Evolutionary conservation across 2,113 vertebrate species (phyloP), one percentile per base, ranked within the genome.

Genomic region (Balaeniceps rex): DNA sequence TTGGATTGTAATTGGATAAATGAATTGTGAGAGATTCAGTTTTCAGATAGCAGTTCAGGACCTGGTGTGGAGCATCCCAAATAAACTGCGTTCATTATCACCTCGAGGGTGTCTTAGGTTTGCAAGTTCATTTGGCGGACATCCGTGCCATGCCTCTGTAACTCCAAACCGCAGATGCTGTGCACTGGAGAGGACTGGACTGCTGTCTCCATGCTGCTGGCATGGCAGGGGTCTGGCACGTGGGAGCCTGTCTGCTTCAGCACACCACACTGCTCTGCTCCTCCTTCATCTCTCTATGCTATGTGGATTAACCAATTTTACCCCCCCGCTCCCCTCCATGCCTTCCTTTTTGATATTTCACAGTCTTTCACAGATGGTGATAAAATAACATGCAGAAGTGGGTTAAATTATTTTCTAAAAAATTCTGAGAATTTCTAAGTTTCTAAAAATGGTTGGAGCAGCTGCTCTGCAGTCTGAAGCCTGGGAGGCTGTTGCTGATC

Each of bases 71-170:
- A 89, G 49, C n/a, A 65, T 78, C 25, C 31, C 55, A 33, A 19
- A 57, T 78, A 63, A 66, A n/a, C 6, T 0, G 1, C 19, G 13
- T 58, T 90, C 21, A 3, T 54, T 52, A 40, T 68, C 55, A 51
- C 10, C 22, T 75, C 0, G 0, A n/a, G 36, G 14, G 7, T 78
- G 19, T 71, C 36, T 66, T 44, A 72, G 24, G n/a, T 55, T 90
- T 92, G 33, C 29, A 52, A 11, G 60, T 75, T 65, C 19, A 12
- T 70, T 71, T 92, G 69, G 47, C 65, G 87, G 71, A 36, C 8
- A 25, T 12, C n/a, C 60, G 70, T 61, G 46, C 76, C 16, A 0
- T 24, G 42, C 34, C 1, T 0, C 57, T 83, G 22, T 78, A 76
- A 46, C 36, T 78, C 57, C 61, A 40, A 25, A 44, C 31, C 7